Evolutionary conservation across 2,888 invertebrate species (phyloP), one percentile per base, ranked within the genome.

Genomic region (Pachydiplax longipennis): DNA sequence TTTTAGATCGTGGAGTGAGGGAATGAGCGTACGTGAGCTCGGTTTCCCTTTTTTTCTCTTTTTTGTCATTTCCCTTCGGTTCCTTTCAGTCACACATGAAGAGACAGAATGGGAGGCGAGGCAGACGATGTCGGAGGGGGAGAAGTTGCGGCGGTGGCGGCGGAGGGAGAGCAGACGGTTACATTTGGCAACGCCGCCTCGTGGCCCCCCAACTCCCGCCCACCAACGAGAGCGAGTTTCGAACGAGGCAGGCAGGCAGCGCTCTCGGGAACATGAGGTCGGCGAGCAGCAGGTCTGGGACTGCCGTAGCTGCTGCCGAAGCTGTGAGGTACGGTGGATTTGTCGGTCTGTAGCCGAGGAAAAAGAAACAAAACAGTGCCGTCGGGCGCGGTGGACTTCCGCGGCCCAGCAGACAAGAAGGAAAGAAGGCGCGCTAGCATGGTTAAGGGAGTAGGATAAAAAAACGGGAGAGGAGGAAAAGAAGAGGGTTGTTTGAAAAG

Each of bases 61-160:
- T 83, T 83, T 87, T 87, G 87, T 87, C 87, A 35, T 37, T 61
- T 87, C 87, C 87, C 87, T 87, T 87, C 87, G 87, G 87, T 65
- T 87, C 87, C 87, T 87, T 87, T 87, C 87, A 87, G 93, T 93
- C 93, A 93, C 93, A 93, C 93, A 93, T 93, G 93, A 93, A 93
- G 93, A 93, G 93, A 93, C 93, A 92, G 92, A 93, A 92, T 92
- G 93, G 92, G 92, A 92, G 92, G 92, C 92, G 92, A 92, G 92
- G 92, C 92, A 92, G 91, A 80, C 91, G 91, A 91, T 90, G 61
- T 81, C 82, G 61, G 73, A 73, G 90, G 58, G 61, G 94, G 93
- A 90, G 83, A 90, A 90, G 91, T 80, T 83, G 91, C 90, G 90
- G 83, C 80, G 40, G 90, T 90, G 91, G 81, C 90, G 90, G 44